These are phyloP conservation scores for Bovichtus diacanthus DNA, from an alignment of 2,797 vertebrate species.

Conservation along the genomic window DNA sequence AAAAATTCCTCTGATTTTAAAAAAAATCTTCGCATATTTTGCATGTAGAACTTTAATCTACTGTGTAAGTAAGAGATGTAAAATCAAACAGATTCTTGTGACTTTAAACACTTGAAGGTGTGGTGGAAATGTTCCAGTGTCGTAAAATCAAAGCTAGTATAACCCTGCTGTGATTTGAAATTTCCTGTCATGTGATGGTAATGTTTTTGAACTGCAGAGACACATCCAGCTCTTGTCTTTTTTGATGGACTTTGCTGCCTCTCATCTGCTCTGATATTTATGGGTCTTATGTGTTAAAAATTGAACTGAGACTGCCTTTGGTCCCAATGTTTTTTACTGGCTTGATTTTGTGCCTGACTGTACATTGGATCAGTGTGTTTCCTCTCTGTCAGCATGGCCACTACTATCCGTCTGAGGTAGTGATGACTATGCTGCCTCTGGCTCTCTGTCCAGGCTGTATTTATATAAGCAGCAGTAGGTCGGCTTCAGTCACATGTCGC, in stretches of 20 bases:
- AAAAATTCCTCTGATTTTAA: background rate
- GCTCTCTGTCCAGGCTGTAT: constrained; percentile 39
- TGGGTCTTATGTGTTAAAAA: constrained; percentile 41
- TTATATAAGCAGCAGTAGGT: constrained; percentile 34
- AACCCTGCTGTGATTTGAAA: background rate
- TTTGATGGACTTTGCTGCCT: constrained; percentile 15
- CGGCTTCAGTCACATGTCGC: constrained; percentile 20
- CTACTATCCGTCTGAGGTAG: constrained; percentile 23
- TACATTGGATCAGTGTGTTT: constrained; percentile 8
- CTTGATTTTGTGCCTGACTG: constrained; percentile 35
- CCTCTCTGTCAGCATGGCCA: constrained; percentile 31
- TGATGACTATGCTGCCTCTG: constrained; percentile 37
- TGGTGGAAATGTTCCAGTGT: background rate
- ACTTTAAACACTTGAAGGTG: background rate
- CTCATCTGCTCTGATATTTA: constrained; percentile 16
- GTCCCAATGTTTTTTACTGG: constrained; percentile 19
- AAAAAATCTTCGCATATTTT: constrained; percentile 45
- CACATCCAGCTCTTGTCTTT: background rate
- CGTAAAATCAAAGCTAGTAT: background rate
- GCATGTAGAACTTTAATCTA: constrained; percentile 29
- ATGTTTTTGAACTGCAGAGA: constrained; percentile 9
- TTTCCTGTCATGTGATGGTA: constrained; percentile 39
- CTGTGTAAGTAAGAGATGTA: background rate
- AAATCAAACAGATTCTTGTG: constrained; percentile 10
- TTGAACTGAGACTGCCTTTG: constrained; percentile 25